phyloP scores from a whole-genome alignment of 1,140 invertebrate genomes.

The Hyposmocoma kahamanoa region DNA sequence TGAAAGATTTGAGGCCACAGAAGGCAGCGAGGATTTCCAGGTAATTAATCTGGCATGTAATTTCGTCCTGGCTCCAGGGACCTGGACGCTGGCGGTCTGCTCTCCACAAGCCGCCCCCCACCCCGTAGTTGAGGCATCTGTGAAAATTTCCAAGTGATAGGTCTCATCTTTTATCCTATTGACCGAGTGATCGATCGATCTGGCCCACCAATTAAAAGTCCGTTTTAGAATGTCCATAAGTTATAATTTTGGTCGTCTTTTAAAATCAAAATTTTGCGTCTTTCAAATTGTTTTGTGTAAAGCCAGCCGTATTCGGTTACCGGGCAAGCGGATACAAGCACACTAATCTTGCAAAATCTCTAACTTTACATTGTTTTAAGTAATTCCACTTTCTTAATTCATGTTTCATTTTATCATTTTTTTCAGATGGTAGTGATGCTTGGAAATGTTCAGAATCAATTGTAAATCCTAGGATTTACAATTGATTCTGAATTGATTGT shows the following conservation, averaged over 20 bases:
- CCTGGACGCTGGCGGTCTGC: conserved; percentile 18
- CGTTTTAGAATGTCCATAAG: background rate
- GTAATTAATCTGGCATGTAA: conserved; percentile 9
- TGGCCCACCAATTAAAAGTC: background rate
- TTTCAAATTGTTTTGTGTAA: conserved; percentile 3
- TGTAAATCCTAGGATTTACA: background rate
- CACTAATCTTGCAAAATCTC: conserved; percentile 3
- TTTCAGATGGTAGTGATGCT: background rate
- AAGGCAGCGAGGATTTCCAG: conserved; percentile 10
- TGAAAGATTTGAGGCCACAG: conserved; percentile 9
- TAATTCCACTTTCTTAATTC: background rate
- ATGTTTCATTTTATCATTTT: background rate
- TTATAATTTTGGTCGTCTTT: conserved; percentile 1
- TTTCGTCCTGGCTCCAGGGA: conserved; percentile 21
- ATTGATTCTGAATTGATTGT: background rate
- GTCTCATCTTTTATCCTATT: conserved; percentile 1
- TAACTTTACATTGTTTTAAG: conserved; percentile 3
- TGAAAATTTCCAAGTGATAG: conserved; percentile 32
- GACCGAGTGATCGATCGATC: background rate
- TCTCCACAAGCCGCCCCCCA: conserved; percentile 25
- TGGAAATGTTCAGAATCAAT: background rate
- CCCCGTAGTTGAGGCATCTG: conserved; percentile 39
- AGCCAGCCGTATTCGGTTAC: conserved; percentile 7
- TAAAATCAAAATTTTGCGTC: conserved; percentile 5
- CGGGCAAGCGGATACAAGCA: conserved; percentile 6